Conservation (phyloP, 1,140 invertebrate genomes). For the Myzus persicae region DNA sequence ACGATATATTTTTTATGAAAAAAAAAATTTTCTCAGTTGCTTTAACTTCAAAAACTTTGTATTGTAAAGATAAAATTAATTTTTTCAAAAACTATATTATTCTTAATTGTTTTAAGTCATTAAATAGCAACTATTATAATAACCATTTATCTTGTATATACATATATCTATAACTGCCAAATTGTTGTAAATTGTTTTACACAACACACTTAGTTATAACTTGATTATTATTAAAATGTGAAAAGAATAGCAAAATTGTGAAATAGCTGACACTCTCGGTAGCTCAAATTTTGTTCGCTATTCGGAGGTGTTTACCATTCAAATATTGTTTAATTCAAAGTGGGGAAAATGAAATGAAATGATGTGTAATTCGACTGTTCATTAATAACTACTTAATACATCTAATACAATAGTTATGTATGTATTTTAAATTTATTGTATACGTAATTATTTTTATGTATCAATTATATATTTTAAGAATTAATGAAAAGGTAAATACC, state of each 20-base stretch:
- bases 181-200: neutral
- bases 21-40: neutral
- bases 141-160: neutral
- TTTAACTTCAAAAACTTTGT: rapidly evolving
- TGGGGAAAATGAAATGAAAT: neutral
- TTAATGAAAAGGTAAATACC: neutral
- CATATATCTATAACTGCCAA: neutral
- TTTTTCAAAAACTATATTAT: neutral
- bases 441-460: neutral
- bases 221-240: too few species aligned
- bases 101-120: neutral
- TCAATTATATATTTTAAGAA: neutral
- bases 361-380: neutral
- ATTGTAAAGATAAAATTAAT: neutral
- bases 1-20: neutral
- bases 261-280: neutral
- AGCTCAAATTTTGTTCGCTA: too few species aligned
- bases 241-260: neutral
- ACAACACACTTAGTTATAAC: too few species aligned
- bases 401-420: too few species aligned
- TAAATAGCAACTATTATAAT: neutral
- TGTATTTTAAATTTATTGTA: neutral
- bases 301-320: too few species aligned
- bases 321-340: neutral
- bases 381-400: neutral